Evolutionary conservation across 1,140 invertebrate genomes (phyloP), one percentile per base, ranked within the genome.

Genomic region (Ridgeia piscesae): DNA sequence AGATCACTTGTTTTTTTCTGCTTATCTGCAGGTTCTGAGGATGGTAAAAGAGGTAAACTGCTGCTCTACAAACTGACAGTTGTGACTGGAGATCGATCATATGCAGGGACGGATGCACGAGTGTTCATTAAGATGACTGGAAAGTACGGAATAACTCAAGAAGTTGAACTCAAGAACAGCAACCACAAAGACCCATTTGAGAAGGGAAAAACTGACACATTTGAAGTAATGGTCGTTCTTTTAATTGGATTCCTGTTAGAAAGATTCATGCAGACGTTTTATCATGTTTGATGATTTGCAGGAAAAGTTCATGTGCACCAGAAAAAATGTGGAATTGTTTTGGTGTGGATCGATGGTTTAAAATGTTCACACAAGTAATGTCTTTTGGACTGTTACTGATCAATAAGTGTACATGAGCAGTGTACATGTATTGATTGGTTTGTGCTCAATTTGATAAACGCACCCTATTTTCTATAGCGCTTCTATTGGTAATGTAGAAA

Each of bases 61-160:
- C 34, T 91, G 89, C 48, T 8, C 21, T 92, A 91, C 58, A 88
- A 89, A 48, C 27, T 91, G 34, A 50, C 34, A 6, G 58, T 91
- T 35, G 88, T 48, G 33, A 92, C 92, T 27, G 89, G 92, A 14
- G 77, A 91, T 91, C 21, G 33, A 11, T 34, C 9, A 50, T 88
- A 92, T 91, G 92, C 92, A 33, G 92, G 92, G 27, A 92, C 92
- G 14, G 92, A 92, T 88, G 92, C 92, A 6, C 33, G 48, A n/a
- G 92, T 92, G 33, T 94, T 77, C 89, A n/a, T 94, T 17, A 88
- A 93, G 90, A 91, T 94, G 33, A 93, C 50, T 91, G 93, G 93
- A 42, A 92, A 91, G 33, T n/a, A 58, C 6, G 91, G 90, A 27
- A 35, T 34, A 1, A 58, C 89, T 33, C 48, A n/a, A 91, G 90